A percentile compares a stretch with the other conserved stretches of the same genome.
phyloP scores from a whole-genome alignment of 2,797 vertebrate species.

The Ceryle rudis region DNA sequence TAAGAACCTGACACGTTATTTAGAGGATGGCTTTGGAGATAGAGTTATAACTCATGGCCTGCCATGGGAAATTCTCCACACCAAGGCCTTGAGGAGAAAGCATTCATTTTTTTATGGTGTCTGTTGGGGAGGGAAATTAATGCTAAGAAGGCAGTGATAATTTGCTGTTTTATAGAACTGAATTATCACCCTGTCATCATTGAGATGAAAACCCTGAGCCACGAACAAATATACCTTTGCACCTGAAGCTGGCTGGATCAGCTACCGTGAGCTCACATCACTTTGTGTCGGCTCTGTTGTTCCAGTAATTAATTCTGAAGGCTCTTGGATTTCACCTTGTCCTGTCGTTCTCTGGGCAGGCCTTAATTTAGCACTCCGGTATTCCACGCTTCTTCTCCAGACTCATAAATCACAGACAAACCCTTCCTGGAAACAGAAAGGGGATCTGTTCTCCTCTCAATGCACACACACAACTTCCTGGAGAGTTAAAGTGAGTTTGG shows the following conservation, averaged over 20 bases:
- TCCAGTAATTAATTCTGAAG: constrained; percentile 41
- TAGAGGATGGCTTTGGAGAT: constrained; percentile 57
- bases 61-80: neutral
- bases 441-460: constrained; percentile 2
- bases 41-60: constrained; percentile 67
- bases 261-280: neutral
- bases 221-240: constrained; percentile 54
- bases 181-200: constrained; percentile 48
- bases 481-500: neutral
- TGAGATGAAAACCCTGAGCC: constrained; percentile 15
- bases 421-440: constrained; percentile 20
- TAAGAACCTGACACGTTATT: constrained; percentile 46
- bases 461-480: neutral
- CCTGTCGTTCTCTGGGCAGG: neutral
- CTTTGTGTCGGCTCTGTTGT: neutral
- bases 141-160: constrained; percentile 54
- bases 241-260: constrained; percentile 22
- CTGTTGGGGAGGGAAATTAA: constrained; percentile 40
- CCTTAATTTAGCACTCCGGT: neutral
- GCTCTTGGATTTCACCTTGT: constrained; percentile 4
- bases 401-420: constrained; percentile 42
- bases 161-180: constrained; percentile 54
- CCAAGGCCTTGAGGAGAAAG: constrained; percentile 55
- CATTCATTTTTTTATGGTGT: constrained; percentile 45
- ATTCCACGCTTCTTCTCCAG: neutral